phyloP scores from a whole-genome alignment of 2,113 vertebrate genomes.

The Actenoides lindsayi region DNA sequence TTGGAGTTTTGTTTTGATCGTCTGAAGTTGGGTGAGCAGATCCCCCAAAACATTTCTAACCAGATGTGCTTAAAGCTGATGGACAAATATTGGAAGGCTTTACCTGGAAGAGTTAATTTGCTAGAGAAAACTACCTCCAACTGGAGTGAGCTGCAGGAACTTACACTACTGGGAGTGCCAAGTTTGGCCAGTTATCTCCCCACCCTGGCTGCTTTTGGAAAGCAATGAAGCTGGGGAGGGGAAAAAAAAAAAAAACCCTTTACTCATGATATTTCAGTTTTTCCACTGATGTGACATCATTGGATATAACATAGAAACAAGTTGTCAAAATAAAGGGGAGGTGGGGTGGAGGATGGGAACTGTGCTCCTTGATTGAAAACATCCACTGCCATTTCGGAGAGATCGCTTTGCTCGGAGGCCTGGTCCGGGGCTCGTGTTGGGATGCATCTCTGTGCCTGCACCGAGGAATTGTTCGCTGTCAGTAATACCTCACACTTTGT shows the following conservation, averaged over 20 bases:
- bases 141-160: neutral
- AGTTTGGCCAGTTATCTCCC: neutral
- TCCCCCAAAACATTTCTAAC: neutral
- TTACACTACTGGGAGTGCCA: neutral
- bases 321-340: constrained; percentile 54
- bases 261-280: constrained; percentile 51
- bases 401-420: neutral
- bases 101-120: constrained; percentile 4
- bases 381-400: neutral
- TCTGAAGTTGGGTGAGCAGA: neutral
- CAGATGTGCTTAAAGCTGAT: neutral
- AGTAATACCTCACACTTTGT: fast-evolving
- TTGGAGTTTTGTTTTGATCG: neutral
- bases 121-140: neutral
- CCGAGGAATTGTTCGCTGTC: neutral
- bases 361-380: constrained; percentile 39
- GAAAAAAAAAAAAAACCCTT: neutral
- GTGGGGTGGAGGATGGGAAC: neutral
- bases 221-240: neutral
- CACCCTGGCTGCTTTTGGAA: neutral
- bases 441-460: fast-evolving
- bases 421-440: fast-evolving
- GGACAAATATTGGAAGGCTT: neutral
- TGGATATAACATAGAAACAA: constrained; percentile 43
- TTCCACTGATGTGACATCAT: constrained; percentile 72